Evolutionary conservation across 2,888 invertebrate genomes (phyloP).

Genomic region (Ceriagrion tenellum): DNA sequence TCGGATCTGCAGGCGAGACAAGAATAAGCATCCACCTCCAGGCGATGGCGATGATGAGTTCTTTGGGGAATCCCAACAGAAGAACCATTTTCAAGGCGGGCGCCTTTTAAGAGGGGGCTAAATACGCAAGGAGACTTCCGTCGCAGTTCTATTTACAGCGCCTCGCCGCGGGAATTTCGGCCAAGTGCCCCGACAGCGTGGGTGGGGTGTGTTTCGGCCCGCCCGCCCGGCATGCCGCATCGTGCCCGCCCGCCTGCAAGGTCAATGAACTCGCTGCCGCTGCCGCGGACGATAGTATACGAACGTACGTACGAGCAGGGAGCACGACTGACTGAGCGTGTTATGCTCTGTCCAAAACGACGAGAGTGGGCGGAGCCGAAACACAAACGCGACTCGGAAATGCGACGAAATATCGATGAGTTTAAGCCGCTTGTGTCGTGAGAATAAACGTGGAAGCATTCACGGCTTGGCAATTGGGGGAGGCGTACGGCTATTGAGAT

Average conservation of each 20-base stretch:
- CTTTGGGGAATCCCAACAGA: not conserved
- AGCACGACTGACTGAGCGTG: too few species aligned
- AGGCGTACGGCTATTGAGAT: too few species aligned
- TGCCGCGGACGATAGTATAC: too few species aligned
- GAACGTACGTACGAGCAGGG: too few species aligned
- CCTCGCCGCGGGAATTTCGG: conserved; percentile 27
- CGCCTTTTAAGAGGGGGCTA: not conserved
- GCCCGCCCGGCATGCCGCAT: not conserved
- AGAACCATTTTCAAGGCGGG: not conserved
- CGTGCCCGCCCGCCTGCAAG: not conserved
- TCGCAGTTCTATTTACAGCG: conserved; percentile 25
- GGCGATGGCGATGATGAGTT: not conserved
- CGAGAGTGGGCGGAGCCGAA: not conserved
- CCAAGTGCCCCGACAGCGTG: not conserved
- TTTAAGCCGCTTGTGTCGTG: too few species aligned
- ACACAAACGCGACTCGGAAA: not conserved
- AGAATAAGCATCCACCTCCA: not conserved
- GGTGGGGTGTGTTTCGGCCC: not conserved
- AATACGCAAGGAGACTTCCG: not conserved
- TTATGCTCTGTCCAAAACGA: not conserved
- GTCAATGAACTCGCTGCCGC: not conserved
- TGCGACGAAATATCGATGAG: not conserved
- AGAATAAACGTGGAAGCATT: too few species aligned
- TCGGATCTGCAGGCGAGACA: not conserved
- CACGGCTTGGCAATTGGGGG: too few species aligned